A percentile compares a stretch with the other conserved stretches of the same genome.
These are phyloP conservation scores for Venturia canescens DNA, from an alignment of 1,140 invertebrate genomes.

Conservation along the genomic window DNA sequence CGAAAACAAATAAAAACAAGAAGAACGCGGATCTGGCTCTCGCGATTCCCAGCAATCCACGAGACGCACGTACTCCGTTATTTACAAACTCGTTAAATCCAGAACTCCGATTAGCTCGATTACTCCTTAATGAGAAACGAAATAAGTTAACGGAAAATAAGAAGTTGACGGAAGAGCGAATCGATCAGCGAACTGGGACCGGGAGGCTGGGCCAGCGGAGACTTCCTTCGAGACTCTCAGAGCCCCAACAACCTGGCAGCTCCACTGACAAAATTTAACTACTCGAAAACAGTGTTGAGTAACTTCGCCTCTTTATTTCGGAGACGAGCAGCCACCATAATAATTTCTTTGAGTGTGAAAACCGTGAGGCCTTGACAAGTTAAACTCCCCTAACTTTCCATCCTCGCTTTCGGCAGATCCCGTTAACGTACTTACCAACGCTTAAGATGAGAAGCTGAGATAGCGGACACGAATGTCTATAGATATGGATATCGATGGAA, in stretches of 20 bases:
- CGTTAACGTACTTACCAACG: slow-evolving; percentile 7
- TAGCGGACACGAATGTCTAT: neutral
- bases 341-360: neutral
- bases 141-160: neutral
- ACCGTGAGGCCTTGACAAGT: neutral
- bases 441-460: neutral
- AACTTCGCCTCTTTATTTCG: neutral
- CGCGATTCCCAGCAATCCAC: slow-evolving; percentile 13
- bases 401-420: neutral
- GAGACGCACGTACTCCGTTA: no score
- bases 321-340: neutral
- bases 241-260: slow-evolving; percentile 7
- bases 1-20: slow-evolving; percentile 44
- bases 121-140: neutral
- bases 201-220: neutral
- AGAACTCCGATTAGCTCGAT: neutral
- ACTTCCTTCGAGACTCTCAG: neutral
- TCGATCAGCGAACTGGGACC: neutral
- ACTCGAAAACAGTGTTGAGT: slow-evolving; percentile 3
- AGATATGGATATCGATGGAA: neutral
- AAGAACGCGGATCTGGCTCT: slow-evolving; percentile 13
- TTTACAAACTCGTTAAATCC: no score
- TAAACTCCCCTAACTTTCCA: neutral
- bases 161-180: neutral
- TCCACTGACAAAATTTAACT: neutral